phyloP scores from a whole-genome alignment of 2,113 vertebrate genomes.

The Lepidothrix coronata region DNA sequence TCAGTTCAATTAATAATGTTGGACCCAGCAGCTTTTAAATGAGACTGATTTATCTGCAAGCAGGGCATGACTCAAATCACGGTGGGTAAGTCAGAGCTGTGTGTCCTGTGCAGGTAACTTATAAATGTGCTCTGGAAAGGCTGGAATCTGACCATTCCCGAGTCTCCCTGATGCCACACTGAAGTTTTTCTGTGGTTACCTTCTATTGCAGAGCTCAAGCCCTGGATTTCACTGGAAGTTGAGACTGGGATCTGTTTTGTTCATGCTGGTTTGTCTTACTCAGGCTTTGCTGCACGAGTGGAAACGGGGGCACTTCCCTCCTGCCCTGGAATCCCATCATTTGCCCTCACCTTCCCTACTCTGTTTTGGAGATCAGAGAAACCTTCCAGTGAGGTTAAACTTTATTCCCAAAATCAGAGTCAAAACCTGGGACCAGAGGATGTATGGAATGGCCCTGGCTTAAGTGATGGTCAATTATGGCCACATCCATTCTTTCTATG shows the following conservation, averaged over 20 bases:
- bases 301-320: not conserved
- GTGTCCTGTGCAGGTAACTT: not conserved
- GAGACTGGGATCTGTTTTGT: not conserved
- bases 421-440: not conserved
- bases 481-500: not conserved
- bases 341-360: not conserved
- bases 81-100: not conserved
- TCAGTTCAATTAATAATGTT: not conserved
- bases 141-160: not conserved
- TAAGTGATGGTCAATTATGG: not conserved
- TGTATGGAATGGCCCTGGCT: not conserved
- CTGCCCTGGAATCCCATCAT: not conserved
- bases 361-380: not conserved
- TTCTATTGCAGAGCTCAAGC: not conserved
- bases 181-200: not conserved
- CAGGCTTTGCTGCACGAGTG: not conserved
- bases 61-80: not conserved
- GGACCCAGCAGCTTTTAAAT: constrained; percentile 27
- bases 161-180: not conserved
- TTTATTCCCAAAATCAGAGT: not conserved
- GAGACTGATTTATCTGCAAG: not conserved
- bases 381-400: not conserved
- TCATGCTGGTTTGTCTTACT: not conserved
- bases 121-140: not conserved
- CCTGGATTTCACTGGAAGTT: not conserved